phyloP scores from a whole-genome alignment of 1,140 invertebrate genomes.

The Phenacoccus solenopsis region DNA sequence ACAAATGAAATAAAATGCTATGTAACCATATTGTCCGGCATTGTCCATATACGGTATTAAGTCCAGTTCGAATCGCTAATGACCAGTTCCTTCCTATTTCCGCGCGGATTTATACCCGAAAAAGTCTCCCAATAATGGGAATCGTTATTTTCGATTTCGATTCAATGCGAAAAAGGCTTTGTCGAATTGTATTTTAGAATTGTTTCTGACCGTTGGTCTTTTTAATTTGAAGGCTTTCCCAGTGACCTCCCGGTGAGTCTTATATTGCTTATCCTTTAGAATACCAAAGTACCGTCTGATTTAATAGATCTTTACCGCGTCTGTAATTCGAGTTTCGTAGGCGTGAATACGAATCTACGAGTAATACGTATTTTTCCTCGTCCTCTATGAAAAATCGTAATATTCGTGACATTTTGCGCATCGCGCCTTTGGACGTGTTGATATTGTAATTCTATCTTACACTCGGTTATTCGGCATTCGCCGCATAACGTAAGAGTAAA shows the following conservation, averaged over 20 bases:
- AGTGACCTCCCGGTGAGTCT: background rate
- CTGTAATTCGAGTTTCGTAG: background rate
- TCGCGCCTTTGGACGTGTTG: too few species aligned
- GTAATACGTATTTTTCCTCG: too few species aligned
- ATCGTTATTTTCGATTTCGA: slow-evolving; percentile 9
- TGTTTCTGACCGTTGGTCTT: slow-evolving; percentile 17
- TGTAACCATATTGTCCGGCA: slow-evolving; percentile 14
- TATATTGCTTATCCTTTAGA: background rate
- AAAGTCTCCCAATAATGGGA: slow-evolving; percentile 10
- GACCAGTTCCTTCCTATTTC: slow-evolving; percentile 16
- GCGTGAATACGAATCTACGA: too few species aligned
- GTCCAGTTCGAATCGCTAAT: slow-evolving; percentile 7
- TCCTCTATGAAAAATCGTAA: too few species aligned
- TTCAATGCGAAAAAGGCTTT: slow-evolving; percentile 12
- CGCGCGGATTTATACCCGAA: background rate
- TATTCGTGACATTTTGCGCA: too few species aligned
- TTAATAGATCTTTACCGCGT: background rate
- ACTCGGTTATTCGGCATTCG: too few species aligned
- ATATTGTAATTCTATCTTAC: too few species aligned
- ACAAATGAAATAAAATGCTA: slow-evolving; percentile 14
- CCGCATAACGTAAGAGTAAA: too few species aligned
- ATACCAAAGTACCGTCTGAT: background rate
- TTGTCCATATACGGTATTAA: background rate
- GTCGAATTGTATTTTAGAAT: slow-evolving; percentile 14
- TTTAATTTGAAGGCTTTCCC: slow-evolving; percentile 7